Evolutionary conservation across 2,797 vertebrate genomes (phyloP), one percentile per base, ranked within the genome.

Genomic region (Nannoperca obscura): DNA sequence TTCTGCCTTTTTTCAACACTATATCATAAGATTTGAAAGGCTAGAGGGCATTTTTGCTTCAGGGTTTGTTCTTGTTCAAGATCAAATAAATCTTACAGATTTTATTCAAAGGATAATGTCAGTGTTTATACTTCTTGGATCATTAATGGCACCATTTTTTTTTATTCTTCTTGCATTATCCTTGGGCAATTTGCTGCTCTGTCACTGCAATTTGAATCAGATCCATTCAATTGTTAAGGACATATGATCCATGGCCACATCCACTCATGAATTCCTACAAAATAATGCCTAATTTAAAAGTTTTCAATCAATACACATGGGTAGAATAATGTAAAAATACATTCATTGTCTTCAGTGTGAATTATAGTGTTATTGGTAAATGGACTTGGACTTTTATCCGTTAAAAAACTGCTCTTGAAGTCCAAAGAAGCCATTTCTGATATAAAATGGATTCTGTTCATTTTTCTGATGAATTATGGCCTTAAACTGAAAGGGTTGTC

Each of bases 201-300:
- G 72, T 76, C 75, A 68, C 36, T 74, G 71, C 74, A 76, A 80
- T 73, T 83, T 76, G 64, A 89, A 83, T 83, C 38, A 50, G 55
- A 81, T 80, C 73, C 78, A 89, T 88, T 86, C 76, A 77, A 73
- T 54, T 83, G 72, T 83, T 76, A 81, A 78, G 71, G 83, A 89
- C 66, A 72, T 66, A 68, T 84, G 80, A 82, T 82, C 76, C 69
- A 73, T 72, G 57, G 69, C 67, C 69, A 71, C 46, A 82, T 78
- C 65, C 46, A 73, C 73, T 87, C 60, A 65, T 67, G 58, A 75
- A 20, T 78, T 76, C 47, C 42, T 55, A 19, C 63, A 59, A 83
- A 82, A 83, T 82, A 13, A 72, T 59, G 44, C 62, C 52, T 78
- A 82, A 88, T 74, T 88, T 70, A 53, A 34, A 80, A 71, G n/a